phyloP scores from a whole-genome alignment of 1,140 invertebrate genomes.

The Orchesella cincta region DNA sequence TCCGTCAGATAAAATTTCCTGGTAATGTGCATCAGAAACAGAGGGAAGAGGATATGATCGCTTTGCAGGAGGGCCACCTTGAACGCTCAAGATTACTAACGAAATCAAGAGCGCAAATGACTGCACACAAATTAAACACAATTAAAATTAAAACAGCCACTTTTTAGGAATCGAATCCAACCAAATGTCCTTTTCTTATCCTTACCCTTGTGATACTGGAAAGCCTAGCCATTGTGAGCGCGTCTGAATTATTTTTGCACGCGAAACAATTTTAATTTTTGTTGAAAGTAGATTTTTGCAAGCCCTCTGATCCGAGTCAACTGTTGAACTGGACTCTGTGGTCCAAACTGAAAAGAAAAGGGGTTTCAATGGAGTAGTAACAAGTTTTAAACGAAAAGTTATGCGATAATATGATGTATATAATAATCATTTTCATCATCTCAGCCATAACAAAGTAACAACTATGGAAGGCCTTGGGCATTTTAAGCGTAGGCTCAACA shows the following conservation, averaged over 20 bases:
- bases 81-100: conserved; percentile 19
- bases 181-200: not conserved
- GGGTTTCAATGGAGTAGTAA: not conserved
- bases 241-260: not conserved
- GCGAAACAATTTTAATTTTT: too few species aligned
- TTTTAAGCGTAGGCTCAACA: conserved; percentile 20
- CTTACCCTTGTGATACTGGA: not conserved
- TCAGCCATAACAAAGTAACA: not conserved
- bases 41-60: conserved; percentile 43
- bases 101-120: conserved; percentile 3
- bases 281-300: too few species aligned
- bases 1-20: conserved; percentile 43
- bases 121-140: not conserved
- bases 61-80: conserved; percentile 20
- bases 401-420: not conserved
- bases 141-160: not conserved
- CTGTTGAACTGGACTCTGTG: not conserved
- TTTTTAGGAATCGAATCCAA: not conserved
- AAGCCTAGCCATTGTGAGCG: conserved; percentile 4
- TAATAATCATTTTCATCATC: not conserved
- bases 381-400: not conserved
- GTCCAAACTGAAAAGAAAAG: conserved; percentile 13
- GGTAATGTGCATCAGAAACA: conserved; percentile 45
- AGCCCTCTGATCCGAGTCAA: not conserved
- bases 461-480: conserved; percentile 15